A percentile compares a stretch with the other conserved stretches of the same genome.
phyloP scores from a whole-genome alignment of 1,140 invertebrate species.

The Chlorops oryzae region DNA sequence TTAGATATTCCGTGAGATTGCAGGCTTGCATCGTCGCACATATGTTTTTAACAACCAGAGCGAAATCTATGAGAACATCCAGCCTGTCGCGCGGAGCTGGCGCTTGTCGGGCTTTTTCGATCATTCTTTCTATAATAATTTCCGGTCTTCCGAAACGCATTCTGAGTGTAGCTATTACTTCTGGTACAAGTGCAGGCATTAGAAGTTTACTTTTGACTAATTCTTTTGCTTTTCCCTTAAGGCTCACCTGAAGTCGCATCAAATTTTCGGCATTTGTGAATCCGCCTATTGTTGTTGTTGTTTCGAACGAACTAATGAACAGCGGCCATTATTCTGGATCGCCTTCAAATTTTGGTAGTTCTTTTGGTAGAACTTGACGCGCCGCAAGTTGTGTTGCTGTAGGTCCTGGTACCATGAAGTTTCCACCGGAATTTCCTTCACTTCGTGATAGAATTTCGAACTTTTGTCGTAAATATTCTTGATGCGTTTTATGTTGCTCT shows the following conservation, averaged over 20 bases:
- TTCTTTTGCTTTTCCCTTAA: background rate
- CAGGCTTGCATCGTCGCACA: slow-evolving; percentile 8
- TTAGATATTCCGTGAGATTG: slow-evolving; percentile 2
- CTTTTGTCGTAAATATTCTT: slow-evolving; percentile 3
- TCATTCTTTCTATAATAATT: slow-evolving; percentile 1
- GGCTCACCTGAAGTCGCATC: too few relatives aligned
- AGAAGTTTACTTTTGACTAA: slow-evolving; percentile 6
- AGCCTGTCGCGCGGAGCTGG: slow-evolving; percentile 6
- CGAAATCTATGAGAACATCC: slow-evolving; percentile 2
- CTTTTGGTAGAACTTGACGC: background rate
- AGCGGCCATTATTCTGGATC: slow-evolving; percentile 11
- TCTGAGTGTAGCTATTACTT: slow-evolving; percentile 7
- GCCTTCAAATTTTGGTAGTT: slow-evolving; percentile 6
- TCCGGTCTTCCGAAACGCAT: slow-evolving; percentile 9
- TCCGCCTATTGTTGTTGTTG: too few relatives aligned
- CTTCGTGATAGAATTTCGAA: slow-evolving; percentile 1
- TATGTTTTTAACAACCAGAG: slow-evolving; percentile 8
- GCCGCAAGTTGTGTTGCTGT: slow-evolving; percentile 5
- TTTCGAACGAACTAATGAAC: slow-evolving; percentile 10
- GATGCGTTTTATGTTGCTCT: slow-evolving; percentile 6
- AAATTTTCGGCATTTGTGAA: too few relatives aligned
- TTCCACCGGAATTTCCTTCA: background rate
- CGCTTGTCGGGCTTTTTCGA: background rate
- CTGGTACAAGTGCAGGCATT: background rate
- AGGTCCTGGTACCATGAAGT: background rate